Evolutionary conservation across 2,888 invertebrate genomes (phyloP).

Genomic region (Bursaphelenchus okinawaensis): DNA sequence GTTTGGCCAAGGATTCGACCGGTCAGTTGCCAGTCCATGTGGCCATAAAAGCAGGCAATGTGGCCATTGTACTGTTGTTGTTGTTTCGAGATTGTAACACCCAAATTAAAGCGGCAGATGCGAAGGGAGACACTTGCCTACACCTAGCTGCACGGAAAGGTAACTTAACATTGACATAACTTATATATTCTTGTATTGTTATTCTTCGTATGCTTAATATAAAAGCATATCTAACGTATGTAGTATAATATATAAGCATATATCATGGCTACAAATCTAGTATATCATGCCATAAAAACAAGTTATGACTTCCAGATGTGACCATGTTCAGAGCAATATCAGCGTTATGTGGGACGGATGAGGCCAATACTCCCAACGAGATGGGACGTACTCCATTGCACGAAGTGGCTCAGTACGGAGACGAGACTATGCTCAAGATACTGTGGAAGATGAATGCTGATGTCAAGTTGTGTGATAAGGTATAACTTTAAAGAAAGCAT

Average conservation of each 20-base stretch:
- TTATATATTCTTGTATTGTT: too few relatives aligned
- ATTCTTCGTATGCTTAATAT: too few relatives aligned
- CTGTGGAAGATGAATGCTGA: conserved; percentile 90
- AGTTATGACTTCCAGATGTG: conserved; percentile 13
- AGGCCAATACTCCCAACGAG: conserved; percentile 83
- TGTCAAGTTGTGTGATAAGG: conserved; percentile 65
- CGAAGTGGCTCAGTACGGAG: conserved; percentile 89
- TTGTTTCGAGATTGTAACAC: conserved; percentile 66
- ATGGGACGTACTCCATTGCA: conserved; percentile 91
- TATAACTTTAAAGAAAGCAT: too few relatives aligned
- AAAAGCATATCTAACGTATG: too few relatives aligned
- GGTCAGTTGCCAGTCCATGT: conserved; percentile 48
- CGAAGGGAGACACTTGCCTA: conserved; percentile 82
- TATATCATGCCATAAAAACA: not conserved
- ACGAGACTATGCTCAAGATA: conserved; percentile 86
- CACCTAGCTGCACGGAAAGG: conserved; percentile 87
- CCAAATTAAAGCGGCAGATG: conserved; percentile 67
- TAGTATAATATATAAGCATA: too few relatives aligned
- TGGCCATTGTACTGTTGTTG: conserved; percentile 87
- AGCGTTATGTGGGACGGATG: conserved; percentile 66
- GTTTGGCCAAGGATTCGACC: conserved; percentile 64
- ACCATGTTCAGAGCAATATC: conserved; percentile 29
- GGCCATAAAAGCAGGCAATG: conserved; percentile 71
- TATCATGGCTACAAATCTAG: not conserved
- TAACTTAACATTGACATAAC: too few relatives aligned